phyloP scores from a whole-genome alignment of 2,113 vertebrate species.

The Notechis scutatus region DNA sequence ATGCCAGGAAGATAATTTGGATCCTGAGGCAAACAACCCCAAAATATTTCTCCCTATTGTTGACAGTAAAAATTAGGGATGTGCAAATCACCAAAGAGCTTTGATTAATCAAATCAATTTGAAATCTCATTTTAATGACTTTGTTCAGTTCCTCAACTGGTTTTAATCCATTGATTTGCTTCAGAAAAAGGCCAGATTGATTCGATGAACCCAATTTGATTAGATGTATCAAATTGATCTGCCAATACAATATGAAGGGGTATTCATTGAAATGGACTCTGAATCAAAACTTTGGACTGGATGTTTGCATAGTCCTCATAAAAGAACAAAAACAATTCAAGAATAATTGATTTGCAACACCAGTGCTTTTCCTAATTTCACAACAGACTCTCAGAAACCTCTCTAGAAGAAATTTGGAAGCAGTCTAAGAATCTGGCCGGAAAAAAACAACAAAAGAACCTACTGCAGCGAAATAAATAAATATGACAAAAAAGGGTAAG shows the following conservation, averaged over 20 bases:
- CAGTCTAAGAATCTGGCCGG: not conserved
- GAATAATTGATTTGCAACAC: not conserved
- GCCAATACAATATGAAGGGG: not conserved
- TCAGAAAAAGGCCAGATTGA: not conserved
- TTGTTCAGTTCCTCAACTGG: not conserved
- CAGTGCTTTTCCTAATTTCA: not conserved
- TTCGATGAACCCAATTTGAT: not conserved
- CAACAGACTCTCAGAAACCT: not conserved
- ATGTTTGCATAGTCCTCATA: not conserved
- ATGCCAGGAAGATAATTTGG: not conserved
- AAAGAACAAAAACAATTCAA: not conserved
- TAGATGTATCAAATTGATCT: not conserved
- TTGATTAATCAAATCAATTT: not conserved
- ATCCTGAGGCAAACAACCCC: not conserved
- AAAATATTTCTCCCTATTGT: not conserved
- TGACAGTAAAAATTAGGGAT: not conserved
- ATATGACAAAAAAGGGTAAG: not conserved
- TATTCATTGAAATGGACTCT: not conserved
- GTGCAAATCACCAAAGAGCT: not conserved
- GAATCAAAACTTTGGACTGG: not conserved
- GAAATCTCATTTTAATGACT: not conserved
- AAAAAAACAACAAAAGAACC: not conserved
- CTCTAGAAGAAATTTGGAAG: not conserved
- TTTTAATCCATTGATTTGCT: not conserved
- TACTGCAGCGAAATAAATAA: not conserved